These are phyloP conservation scores for Boloria selene DNA, from an alignment of 2,888 invertebrate species.

Conservation along the genomic window DNA sequence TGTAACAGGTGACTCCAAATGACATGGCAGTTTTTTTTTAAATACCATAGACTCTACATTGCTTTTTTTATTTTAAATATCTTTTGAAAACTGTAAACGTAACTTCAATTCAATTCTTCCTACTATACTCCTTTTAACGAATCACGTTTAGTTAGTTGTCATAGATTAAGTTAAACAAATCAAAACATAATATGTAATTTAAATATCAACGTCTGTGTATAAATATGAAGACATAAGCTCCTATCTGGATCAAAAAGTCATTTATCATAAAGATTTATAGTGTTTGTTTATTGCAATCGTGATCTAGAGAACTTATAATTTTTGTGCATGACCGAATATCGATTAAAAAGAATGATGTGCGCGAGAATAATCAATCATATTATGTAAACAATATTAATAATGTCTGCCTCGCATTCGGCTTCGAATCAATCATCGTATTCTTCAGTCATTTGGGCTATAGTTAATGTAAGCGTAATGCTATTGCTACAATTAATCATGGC, in stretches of 20 bases:
- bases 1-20: too few species aligned
- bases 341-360: slow-evolving; percentile 50
- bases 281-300: slow-evolving; percentile 42
- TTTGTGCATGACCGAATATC: slow-evolving; percentile 51
- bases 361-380: slow-evolving; percentile 66
- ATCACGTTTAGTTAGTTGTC: too few species aligned
- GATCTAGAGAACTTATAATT: slow-evolving; percentile 45
- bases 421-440: slow-evolving; percentile 63
- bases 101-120: too few species aligned
- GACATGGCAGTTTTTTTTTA: too few species aligned
- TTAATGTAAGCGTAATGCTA: slow-evolving; percentile 43
- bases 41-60: too few species aligned
- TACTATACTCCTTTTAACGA: too few species aligned
- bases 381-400: slow-evolving; percentile 69
- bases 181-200: background rate
- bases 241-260: slow-evolving; percentile 28
- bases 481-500: slow-evolving; percentile 41
- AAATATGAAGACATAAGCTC: background rate
- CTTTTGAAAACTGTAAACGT: too few species aligned
- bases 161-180: background rate
- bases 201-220: background rate
- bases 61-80: too few species aligned
- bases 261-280: slow-evolving; percentile 40
- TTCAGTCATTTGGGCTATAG: slow-evolving; percentile 47
- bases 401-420: slow-evolving; percentile 59